Evolutionary conservation across 2,888 invertebrate genomes (phyloP), one percentile per base, ranked within the genome.

Genomic region (Xiphydria camelus): DNA sequence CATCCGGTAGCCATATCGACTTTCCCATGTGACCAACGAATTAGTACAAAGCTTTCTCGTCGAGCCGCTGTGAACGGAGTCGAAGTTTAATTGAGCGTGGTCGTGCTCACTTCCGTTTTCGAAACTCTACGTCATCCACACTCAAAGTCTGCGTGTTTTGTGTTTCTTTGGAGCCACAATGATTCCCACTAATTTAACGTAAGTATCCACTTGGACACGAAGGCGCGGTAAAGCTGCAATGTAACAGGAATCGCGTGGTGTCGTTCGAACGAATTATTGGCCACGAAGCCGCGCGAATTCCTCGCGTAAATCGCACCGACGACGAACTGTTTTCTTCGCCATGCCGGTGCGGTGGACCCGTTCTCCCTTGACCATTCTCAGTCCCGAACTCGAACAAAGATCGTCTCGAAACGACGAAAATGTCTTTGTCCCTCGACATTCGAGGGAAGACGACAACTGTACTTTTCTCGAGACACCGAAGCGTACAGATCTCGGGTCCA

Each of bases 111-210:
- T 70, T 69, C 68, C 70, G 70, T 67, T 69, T 66, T 61, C 65
- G 62, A 67, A n/a, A 62, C 59, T 60, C 64, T 62, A 68, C 68
- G 66, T 67, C 68, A 68, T 53, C 63, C 60, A 61, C 64, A 64
- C 62, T 60, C 59, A 64, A 67, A 68, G 63, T 62, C 62, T 64
- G 67, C 62, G 68, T 66, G 63, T 58, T 67, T 66, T 70, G 66
- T 69, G 63, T 70, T 69, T 70, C 67, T 64, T 64, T 68, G 63
- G 69, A 63, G 63, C 61, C 64, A 72, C 66, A 60, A 72, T 71
- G 72, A 65, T 70, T 69, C 64, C 63, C 62, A 63, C 61, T 66
- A 65, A 71, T 64, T 67, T 66, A 63, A 62, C 60, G 72, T 72
- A 57, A 72, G 72, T 72, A 68, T 45, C 38, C 12, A 9, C 46